Percentiles rank a stretch among this genome's conserved stretches.
phyloP scores from a whole-genome alignment of 1,140 invertebrate genomes.

The Ceratina japonica region DNA sequence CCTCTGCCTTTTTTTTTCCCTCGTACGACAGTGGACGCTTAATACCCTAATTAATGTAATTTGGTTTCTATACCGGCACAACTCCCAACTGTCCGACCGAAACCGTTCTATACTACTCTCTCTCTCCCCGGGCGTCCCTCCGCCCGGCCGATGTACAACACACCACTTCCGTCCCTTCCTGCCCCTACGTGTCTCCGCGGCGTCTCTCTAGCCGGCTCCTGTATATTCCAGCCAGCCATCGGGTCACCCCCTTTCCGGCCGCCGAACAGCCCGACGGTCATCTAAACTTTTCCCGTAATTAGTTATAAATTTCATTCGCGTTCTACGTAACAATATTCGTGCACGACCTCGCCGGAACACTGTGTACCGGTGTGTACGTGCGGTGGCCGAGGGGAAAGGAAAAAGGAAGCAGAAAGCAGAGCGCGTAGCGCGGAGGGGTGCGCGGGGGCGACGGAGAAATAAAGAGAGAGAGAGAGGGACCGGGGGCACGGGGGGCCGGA shows the following conservation, averaged over 20 bases:
- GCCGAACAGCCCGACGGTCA: slow-evolving; percentile 67
- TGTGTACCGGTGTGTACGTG: slow-evolving; percentile 47
- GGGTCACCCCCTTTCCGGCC: slow-evolving; percentile 53
- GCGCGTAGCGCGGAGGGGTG: slow-evolving; percentile 18
- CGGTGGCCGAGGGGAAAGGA: slow-evolving; percentile 9
- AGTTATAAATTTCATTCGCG: slow-evolving; percentile 77
- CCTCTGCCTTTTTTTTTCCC: slow-evolving; percentile 37
- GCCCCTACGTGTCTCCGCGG: slow-evolving; percentile 8
- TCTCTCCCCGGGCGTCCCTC: background rate
- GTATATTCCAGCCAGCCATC: slow-evolving; percentile 28
- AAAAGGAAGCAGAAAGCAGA: slow-evolving; percentile 46
- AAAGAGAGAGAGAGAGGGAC: slow-evolving; percentile 9
- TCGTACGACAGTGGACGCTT: slow-evolving; percentile 56
- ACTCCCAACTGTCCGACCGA: slow-evolving; percentile 44
- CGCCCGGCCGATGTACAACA: slow-evolving; percentile 25
- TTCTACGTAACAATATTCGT: slow-evolving; percentile 73
- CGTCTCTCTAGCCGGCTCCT: slow-evolving; percentile 29
- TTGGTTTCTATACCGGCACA: slow-evolving; percentile 65
- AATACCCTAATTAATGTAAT: slow-evolving; percentile 72
- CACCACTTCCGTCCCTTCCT: background rate
- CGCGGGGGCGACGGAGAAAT: slow-evolving; percentile 22
- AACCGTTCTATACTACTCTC: slow-evolving; percentile 6
- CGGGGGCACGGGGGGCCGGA: slow-evolving; percentile 13
- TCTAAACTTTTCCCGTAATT: slow-evolving; percentile 77
- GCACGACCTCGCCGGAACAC: slow-evolving; percentile 60